A percentile compares a stretch with the other conserved stretches of the same genome.
Evolutionary conservation across 2,888 invertebrate genomes (phyloP).

Genomic region (Theodoxus fluviatilis): DNA sequence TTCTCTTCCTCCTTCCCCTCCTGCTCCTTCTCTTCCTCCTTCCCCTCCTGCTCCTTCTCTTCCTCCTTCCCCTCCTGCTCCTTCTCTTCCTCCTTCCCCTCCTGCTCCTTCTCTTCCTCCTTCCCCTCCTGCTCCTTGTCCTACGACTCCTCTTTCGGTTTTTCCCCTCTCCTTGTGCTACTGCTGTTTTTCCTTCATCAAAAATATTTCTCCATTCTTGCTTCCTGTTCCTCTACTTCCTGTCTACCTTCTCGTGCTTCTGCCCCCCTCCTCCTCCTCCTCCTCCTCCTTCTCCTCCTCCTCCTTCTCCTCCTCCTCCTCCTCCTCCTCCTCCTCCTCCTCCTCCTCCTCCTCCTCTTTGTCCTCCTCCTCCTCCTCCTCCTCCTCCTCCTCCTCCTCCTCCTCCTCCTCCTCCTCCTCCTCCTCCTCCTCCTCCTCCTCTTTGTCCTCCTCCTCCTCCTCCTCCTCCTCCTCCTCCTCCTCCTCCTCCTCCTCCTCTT

Average conservation of each 20-base stretch:
- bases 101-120: too few species aligned
- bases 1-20: background rate
- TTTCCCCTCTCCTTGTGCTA: background rate
- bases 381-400: constrained; percentile 5
- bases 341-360: background rate
- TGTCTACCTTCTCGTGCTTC: background rate
- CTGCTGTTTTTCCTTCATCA: background rate
- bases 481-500: background rate
- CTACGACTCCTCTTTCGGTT: background rate
- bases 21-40: too few species aligned
- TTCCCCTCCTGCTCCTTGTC: too few species aligned
- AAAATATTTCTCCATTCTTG: background rate
- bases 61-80: too few species aligned
- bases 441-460: background rate
- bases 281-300: constrained; percentile 1
- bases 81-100: too few species aligned
- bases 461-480: background rate
- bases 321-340: background rate
- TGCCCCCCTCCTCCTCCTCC: background rate
- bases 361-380: background rate
- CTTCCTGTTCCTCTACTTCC: background rate
- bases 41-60: too few species aligned
- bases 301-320: constrained; percentile 1
- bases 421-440: background rate
- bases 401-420: background rate